These are phyloP conservation scores for Schrankia costaestrigalis DNA, from an alignment of 2,888 invertebrate genomes.

Conservation along the genomic window DNA sequence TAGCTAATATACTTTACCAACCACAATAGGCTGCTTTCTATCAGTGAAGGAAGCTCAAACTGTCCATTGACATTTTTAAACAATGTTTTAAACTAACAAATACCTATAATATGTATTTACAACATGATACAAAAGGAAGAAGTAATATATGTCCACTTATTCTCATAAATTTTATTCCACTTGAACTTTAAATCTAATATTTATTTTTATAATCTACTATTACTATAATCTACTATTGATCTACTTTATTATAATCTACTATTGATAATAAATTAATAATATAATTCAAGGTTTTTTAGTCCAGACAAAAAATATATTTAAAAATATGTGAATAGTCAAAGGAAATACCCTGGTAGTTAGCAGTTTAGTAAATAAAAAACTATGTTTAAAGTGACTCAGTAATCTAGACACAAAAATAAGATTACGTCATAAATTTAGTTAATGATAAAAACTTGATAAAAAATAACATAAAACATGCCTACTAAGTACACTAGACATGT, in stretches of 20 bases:
- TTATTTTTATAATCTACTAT: too few species aligned
- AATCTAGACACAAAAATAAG: slow-evolving; percentile 18
- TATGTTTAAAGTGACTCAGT: slow-evolving; percentile 28
- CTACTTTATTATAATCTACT: slow-evolving; percentile 21
- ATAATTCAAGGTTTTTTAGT: slow-evolving; percentile 26
- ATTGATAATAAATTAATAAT: slow-evolving; percentile 15
- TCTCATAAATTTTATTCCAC: too few species aligned
- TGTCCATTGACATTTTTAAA: too few species aligned
- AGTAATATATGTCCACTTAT: too few species aligned
- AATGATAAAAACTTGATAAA: slow-evolving; percentile 53
- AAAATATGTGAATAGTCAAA: slow-evolving; percentile 13
- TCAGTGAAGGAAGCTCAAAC: too few species aligned
- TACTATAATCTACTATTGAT: too few species aligned
- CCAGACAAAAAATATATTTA: slow-evolving; percentile 7
- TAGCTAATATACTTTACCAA: too few species aligned
- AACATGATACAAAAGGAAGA: too few species aligned
- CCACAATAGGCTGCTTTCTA: too few species aligned
- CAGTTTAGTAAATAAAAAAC: slow-evolving; percentile 25
- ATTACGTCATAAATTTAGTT: slow-evolving; percentile 42
- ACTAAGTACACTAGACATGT: slow-evolving; percentile 5
- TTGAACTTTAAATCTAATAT: too few species aligned
- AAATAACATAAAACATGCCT: slow-evolving; percentile 24
- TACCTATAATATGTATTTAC: too few species aligned
- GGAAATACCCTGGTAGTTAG: slow-evolving; percentile 22
- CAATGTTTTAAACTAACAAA: too few species aligned